Conservation (phyloP, 1,140 invertebrate genomes). For the Hyphantria cunea region DNA sequence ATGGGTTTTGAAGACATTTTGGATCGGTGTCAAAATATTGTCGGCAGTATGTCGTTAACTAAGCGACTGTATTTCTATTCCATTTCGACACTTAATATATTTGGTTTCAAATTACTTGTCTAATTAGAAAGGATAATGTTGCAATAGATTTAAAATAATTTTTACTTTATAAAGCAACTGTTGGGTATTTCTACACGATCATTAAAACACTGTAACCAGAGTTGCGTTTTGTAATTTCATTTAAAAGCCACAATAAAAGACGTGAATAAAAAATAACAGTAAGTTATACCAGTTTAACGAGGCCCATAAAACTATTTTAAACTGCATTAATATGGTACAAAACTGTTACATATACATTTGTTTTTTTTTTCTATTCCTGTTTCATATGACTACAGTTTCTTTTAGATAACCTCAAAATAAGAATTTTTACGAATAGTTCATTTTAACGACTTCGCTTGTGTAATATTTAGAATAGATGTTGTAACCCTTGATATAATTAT, state of each 20-base stretch:
- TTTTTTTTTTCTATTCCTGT: slow-evolving; percentile 1
- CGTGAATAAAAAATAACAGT: slow-evolving; percentile 18
- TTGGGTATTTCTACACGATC: no score
- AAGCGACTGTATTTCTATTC: slow-evolving; percentile 12
- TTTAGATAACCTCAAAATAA: no score
- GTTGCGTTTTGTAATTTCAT: background rate
- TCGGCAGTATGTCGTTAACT: slow-evolving; percentile 42
- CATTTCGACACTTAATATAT: slow-evolving; percentile 20
- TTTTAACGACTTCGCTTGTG: no score
- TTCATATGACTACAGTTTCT: no score
- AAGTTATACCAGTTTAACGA: slow-evolving; percentile 32
- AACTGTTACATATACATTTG: slow-evolving; percentile 16
- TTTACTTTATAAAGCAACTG: no score
- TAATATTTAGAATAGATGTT: no score
- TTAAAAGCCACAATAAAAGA: slow-evolving; percentile 2
- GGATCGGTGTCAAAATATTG: slow-evolving; percentile 54
- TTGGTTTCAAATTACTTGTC: slow-evolving; percentile 13
- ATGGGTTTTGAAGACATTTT: slow-evolving; percentile 36
- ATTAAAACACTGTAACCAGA: background rate
- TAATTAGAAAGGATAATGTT: background rate
- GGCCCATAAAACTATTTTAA: slow-evolving; percentile 43
- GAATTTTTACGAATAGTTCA: no score
- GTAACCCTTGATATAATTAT: no score
- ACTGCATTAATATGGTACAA: slow-evolving; percentile 25
- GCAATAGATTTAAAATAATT: no score